Base-by-base conservation (phyloP, 2,113 vertebrate genomes). In the Parus major region DNA sequence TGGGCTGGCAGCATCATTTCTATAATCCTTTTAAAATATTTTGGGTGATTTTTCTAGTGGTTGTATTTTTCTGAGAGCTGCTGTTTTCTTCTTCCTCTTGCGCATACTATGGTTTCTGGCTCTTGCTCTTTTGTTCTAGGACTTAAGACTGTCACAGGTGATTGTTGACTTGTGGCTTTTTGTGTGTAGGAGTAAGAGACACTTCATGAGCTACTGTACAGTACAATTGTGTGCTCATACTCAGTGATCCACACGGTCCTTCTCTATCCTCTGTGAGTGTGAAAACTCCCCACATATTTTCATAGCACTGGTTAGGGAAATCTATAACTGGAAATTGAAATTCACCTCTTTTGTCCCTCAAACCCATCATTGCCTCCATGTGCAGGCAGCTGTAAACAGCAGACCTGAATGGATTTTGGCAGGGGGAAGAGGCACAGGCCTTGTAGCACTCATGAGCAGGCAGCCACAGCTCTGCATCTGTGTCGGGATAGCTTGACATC, bases 171-270 rank as follows among this genome's bases (percentile, higher is more conserved):
- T 78, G 36, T 73, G 10, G 22, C 61, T 39, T 59, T 59, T 7
- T 57, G 7, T 46, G 10, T 55, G 14, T 15, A 17, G 23, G 49
- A 41, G 25, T 65, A 60, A 33, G 5, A 49, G 56, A 42, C 41
- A 15, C 28, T 52, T 83, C 60, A 4, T 82, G 39, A 20, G 6
- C 39, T 86, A 12, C 42, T 6, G 0, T 59, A 7, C 8, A 16
- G 21, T 39, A 6, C 47, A 29, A 65, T 28, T 63, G 31, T 82
- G 20, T 11, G 4, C 49, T 91, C 44, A 41, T 23, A 31, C 21
- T 90, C 4, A 0, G 0, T 41, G 47, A 66, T 71, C 39, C 13
- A 27, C 21, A 5, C 2, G 9, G 11, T 66, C 28, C 22, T 78
- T 68, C 27, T 68, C 24, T 50, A 2, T 92, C 81, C 55, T 39